Evolutionary conservation across 1,140 invertebrate genomes (phyloP).

Genomic region (Hermetia illucens): DNA sequence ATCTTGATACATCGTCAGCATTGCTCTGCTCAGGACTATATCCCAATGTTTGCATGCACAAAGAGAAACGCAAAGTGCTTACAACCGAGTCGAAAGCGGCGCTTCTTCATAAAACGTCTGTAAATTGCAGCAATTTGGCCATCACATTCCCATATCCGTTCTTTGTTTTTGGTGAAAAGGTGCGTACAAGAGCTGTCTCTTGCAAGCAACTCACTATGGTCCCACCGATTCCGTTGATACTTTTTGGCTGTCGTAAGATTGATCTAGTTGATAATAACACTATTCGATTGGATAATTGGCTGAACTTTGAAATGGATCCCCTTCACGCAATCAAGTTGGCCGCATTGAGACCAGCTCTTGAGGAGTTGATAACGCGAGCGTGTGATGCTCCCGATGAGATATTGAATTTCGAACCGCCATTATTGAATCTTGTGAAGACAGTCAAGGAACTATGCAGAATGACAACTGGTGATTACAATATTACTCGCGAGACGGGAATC

Average conservation of each 20-base stretch:
- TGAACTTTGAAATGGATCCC: slow-evolving; percentile 78
- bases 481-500: slow-evolving; percentile 36
- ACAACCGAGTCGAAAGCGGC: slow-evolving; percentile 91
- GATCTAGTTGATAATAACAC: slow-evolving; percentile 54
- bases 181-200: slow-evolving; percentile 87
- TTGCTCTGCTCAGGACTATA: slow-evolving; percentile 83
- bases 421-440: slow-evolving; percentile 43
- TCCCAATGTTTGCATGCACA: slow-evolving; percentile 92
- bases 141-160: slow-evolving; percentile 84
- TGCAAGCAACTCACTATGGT: slow-evolving; percentile 98
- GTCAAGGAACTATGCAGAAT: slow-evolving; percentile 54
- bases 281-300: slow-evolving; percentile 79
- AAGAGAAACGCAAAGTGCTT: slow-evolving; percentile 88
- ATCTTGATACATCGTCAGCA: slow-evolving; percentile 72
- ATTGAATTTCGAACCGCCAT: slow-evolving; percentile 35
- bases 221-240: slow-evolving; percentile 78
- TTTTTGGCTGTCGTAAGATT: slow-evolving; percentile 84
- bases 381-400: slow-evolving; percentile 63
- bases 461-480: slow-evolving; percentile 52
- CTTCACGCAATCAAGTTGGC: slow-evolving; percentile 63
- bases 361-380: slow-evolving; percentile 65
- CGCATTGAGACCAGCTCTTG: slow-evolving; percentile 73
- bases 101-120: slow-evolving; percentile 91
- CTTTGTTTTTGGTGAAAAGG: slow-evolving; percentile 97
- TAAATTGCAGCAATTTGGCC: slow-evolving; percentile 80